Percentiles rank a stretch among this genome's conserved stretches.
Conservation (phyloP, 2,113 vertebrate species). For the Haemorhous mexicanus region DNA sequence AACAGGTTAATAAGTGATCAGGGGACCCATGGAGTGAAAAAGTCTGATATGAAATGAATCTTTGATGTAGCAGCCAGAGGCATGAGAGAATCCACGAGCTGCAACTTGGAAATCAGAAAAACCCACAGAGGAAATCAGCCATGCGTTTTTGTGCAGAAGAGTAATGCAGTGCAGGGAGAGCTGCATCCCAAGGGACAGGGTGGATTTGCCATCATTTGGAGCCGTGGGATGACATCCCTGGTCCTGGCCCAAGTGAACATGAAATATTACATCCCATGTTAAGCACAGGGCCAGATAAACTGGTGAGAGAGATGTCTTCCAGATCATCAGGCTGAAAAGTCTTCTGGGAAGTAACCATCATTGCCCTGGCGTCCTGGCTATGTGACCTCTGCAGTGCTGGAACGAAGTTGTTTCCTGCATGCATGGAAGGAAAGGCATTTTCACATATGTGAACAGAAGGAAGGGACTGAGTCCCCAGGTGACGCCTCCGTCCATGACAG, state of each 20-base stretch:
- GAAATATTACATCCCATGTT: constrained; percentile 12
- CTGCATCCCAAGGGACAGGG: neutral
- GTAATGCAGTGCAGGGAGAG: neutral
- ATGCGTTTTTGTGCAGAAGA: neutral
- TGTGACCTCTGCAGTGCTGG: neutral
- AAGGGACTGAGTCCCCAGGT: neutral
- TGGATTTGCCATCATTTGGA: neutral
- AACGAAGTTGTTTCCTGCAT: neutral
- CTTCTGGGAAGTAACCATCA: neutral
- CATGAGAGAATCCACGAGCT: neutral
- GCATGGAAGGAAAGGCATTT: neutral
- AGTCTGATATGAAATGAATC: neutral
- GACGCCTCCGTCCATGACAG: neutral
- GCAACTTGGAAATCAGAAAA: constrained; percentile 10
- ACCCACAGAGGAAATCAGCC: neutral
- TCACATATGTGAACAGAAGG: neutral
- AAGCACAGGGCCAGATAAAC: constrained; percentile 1
- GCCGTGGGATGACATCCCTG: neutral
- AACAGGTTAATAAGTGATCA: constrained; percentile 30
- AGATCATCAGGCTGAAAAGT: neutral
- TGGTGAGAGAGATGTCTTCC: neutral
- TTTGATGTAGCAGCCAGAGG: constrained; percentile 42
- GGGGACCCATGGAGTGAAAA: neutral
- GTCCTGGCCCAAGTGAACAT: neutral
- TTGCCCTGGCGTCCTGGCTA: neutral